Evolutionary conservation across 2,888 invertebrate species (phyloP).

Genomic region (Craniophora ligustri): DNA sequence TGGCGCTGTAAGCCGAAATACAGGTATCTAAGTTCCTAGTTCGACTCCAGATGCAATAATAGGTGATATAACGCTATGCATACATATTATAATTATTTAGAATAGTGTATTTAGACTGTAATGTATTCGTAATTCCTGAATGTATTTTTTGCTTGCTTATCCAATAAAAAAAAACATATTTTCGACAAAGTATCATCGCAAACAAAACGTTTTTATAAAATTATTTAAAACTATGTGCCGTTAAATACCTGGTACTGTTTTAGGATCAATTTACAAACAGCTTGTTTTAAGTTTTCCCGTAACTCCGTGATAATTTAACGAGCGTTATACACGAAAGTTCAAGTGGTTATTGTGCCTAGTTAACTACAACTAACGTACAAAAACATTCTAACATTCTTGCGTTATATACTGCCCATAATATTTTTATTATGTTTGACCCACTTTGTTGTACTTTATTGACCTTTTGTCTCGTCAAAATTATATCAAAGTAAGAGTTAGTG

Average conservation of each 20-base stretch:
- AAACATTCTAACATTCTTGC: constrained; percentile 61
- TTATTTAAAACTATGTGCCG: constrained; percentile 34
- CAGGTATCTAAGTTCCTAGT: too few species aligned
- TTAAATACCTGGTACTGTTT: constrained; percentile 59
- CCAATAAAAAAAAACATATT: not conserved
- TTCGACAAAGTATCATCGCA: not conserved
- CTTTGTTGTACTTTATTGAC: constrained; percentile 61
- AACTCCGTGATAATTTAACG: constrained; percentile 82
- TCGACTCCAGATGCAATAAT: too few species aligned
- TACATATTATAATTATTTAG: too few species aligned
- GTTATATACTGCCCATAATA: constrained; percentile 49
- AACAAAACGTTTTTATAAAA: constrained; percentile 16
- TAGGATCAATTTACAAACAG: constrained; percentile 78
- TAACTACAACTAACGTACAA: constrained; percentile 52
- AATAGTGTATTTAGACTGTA: too few species aligned
- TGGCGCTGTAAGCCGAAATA: too few species aligned
- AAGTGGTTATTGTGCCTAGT: constrained; percentile 66
- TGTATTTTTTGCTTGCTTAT: too few species aligned
- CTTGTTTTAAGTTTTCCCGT: constrained; percentile 78
- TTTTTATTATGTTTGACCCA: constrained; percentile 64
- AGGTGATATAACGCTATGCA: too few species aligned
- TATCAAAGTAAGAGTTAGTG: too few species aligned
- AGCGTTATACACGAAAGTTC: constrained; percentile 80
- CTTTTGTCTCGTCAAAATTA: constrained; percentile 47
- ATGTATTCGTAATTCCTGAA: too few species aligned